Conservation (phyloP, 2,113 vertebrate genomes). For the Panthera tigris region DNA sequence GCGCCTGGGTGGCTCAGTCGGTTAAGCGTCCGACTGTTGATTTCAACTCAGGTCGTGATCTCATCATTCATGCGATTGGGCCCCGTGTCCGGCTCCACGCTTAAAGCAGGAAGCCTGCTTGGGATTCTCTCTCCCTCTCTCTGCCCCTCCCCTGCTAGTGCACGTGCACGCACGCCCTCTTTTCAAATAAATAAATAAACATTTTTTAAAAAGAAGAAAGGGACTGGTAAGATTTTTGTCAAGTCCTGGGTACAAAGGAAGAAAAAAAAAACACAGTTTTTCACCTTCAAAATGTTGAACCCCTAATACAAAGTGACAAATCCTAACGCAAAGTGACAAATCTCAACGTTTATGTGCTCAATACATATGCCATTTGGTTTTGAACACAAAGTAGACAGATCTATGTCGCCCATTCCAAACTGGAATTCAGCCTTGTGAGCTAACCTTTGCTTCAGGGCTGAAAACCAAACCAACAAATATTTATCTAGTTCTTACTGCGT, state of each 20-base stretch:
- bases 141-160: too few species aligned
- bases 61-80: too few species aligned
- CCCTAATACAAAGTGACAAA: conserved; percentile 9
- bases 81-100: too few species aligned
- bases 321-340: conserved; percentile 20
- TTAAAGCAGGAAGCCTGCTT: too few species aligned
- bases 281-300: not conserved
- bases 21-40: too few species aligned
- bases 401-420: not conserved
- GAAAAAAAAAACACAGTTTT: not conserved
- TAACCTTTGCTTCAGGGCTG: conserved; percentile 34
- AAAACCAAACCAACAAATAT: conserved; percentile 65
- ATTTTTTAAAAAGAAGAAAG: not conserved
- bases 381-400: not conserved
- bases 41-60: too few species aligned
- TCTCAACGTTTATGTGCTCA: not conserved
- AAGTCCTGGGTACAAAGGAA: not conserved
- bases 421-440: not conserved
- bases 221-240: not conserved
- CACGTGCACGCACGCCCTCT: too few species aligned
- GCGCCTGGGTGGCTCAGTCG: too few species aligned
- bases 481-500: not conserved
- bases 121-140: too few species aligned
- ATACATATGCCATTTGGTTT: not conserved
- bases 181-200: too few species aligned